Base-by-base conservation (phyloP, 2,113 vertebrate genomes). In the Tragulus kanchil region DNA sequence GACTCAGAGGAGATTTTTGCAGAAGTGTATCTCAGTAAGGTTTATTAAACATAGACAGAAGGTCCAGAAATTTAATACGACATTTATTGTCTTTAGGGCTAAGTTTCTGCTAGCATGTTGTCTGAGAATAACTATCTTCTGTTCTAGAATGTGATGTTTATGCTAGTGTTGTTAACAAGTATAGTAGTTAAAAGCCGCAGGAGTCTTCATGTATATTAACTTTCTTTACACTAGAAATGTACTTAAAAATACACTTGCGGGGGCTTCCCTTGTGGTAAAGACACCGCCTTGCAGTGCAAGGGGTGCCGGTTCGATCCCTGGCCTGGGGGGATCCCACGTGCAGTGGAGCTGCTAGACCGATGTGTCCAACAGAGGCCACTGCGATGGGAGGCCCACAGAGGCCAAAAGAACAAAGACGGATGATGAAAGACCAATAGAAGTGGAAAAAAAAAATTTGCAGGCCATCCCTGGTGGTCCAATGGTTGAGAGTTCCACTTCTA, bases 101-200 rank as follows among this genome's bases (percentile, higher is more conserved):
- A 56, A 87, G 50, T 86, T 82, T 95, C 19, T 50, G 5, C 67
- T 82, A 91, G 54, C 3, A 31, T 93, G 25, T 62, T 75, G 73
- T 67, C 28, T 77, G 54, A 90, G 58, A 87, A 94, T 88, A 48
- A 48, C 5, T 93, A 28, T 89, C 89, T 93, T 85, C 59, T 85
- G 16, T 28, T 78, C 71, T 83, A 69, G 21, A 85, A 56, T 86
- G 61, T 71, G 61, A 81, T 45, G 42, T n/a, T 85, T 28, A 92
- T 2, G 75, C 26, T 90, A 61, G 17, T 31, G 42, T 15, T 77
- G 45, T 84, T 67, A 92, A 17, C 15, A 85, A 31, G 71, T 21
- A 15, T 50, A 96, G 77, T 78, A 92, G 31, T 42, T 61, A 71
- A 71, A 59, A 78, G 54, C 26, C 50, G 28, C 50, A 89, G 21